phyloP scores from a whole-genome alignment of 2,113 vertebrate genomes.

The Spea bombifrons region DNA sequence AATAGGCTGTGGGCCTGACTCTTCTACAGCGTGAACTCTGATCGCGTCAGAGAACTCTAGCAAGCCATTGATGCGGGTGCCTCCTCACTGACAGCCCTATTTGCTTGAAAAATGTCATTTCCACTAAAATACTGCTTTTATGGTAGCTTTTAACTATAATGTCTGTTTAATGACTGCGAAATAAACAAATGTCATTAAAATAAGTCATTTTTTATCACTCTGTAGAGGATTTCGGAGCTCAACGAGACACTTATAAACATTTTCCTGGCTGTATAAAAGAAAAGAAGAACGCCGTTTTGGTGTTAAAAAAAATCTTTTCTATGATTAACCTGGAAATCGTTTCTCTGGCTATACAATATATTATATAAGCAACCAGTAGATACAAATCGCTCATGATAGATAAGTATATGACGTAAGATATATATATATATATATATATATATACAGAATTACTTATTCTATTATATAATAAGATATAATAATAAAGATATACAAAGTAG shows the following conservation, averaged over 20 bases:
- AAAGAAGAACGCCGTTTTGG: too few species aligned
- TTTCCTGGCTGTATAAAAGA: not conserved
- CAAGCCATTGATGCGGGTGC: not conserved
- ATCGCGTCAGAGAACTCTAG: not conserved
- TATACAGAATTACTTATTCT: too few species aligned
- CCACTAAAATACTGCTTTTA: not conserved
- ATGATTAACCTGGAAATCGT: too few species aligned
- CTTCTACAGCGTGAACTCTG: not conserved
- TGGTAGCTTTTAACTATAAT: not conserved
- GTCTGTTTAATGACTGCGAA: not conserved
- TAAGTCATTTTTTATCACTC: not conserved
- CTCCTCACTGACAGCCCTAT: not conserved
- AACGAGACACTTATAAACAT: not conserved
- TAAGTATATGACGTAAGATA: too few species aligned
- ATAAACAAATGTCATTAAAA: not conserved
- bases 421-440: too few species aligned
- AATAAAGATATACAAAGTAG: too few species aligned
- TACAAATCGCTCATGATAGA: too few species aligned
- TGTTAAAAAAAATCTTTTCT: too few species aligned
- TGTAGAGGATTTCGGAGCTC: not conserved
- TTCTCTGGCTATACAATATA: too few species aligned
- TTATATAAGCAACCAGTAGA: too few species aligned
- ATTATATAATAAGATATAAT: too few species aligned
- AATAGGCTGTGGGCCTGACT: not conserved
- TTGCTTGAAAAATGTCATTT: conserved; percentile 1